phyloP scores from a whole-genome alignment of 2,888 invertebrate genomes.

The Branchellion lobata region DNA sequence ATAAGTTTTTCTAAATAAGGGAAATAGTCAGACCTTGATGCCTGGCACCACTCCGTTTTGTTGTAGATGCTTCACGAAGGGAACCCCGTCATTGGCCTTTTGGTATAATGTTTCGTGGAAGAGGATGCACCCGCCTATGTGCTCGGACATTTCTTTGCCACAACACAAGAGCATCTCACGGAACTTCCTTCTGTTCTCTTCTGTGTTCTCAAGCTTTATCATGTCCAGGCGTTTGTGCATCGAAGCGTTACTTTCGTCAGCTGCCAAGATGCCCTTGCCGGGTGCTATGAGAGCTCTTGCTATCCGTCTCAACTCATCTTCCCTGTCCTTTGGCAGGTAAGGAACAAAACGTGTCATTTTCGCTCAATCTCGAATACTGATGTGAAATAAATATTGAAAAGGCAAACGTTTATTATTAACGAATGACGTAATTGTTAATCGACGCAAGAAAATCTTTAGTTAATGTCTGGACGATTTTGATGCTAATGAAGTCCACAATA shows the following conservation, averaged over 20 bases:
- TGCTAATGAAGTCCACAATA: too few relatives aligned
- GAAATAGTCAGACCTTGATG: conserved; percentile 66
- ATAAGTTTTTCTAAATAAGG: not conserved
- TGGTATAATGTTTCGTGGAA: conserved; percentile 99
- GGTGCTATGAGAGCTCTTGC: conserved; percentile 86
- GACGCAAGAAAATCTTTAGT: too few relatives aligned
- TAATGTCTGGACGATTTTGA: too few relatives aligned
- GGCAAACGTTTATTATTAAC: not conserved
- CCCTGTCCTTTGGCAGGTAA: conserved; percentile 78
- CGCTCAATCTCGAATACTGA: not conserved
- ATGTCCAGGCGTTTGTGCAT: conserved; percentile 84
- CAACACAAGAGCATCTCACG: conserved; percentile 84
- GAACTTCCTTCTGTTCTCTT: conserved; percentile 84
- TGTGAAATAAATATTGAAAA: not conserved
- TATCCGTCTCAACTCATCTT: conserved; percentile 82
- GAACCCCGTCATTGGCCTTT: conserved; percentile 73
- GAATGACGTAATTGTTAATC: too few relatives aligned
- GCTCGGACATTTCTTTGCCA: conserved; percentile 64
- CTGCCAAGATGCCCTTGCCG: conserved; percentile 94
- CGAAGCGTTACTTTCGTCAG: conserved; percentile 89
- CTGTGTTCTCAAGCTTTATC: conserved; percentile 88
- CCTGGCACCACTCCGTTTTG: conserved; percentile 61
- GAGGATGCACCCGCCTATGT: conserved; percentile 87
- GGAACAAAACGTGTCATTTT: conserved; percentile 52
- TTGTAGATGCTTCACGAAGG: conserved; percentile 59